Evolutionary conservation across 2,888 invertebrate species (phyloP).

Genomic region (Nebria salina): DNA sequence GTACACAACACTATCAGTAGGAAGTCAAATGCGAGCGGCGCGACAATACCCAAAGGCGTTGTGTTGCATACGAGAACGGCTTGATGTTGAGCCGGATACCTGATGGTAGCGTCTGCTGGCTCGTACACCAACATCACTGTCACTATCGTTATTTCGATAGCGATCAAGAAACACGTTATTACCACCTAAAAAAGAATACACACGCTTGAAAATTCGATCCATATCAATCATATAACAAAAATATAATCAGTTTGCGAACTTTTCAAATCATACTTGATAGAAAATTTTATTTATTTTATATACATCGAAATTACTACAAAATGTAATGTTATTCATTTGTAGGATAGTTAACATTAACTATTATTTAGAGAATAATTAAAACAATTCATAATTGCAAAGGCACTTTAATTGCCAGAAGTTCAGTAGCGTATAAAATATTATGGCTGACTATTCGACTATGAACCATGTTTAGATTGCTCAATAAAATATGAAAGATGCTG

Average conservation of each 20-base stretch:
- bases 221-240: too few relatives aligned
- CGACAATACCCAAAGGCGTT: constrained; percentile 67
- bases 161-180: constrained; percentile 72
- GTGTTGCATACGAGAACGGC: constrained; percentile 73
- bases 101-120: constrained; percentile 67
- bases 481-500: background rate
- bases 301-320: too few relatives aligned
- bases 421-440: background rate
- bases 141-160: constrained; percentile 73
- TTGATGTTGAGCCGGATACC: constrained; percentile 65
- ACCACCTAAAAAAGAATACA: constrained; percentile 63
- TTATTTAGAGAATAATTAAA: too few relatives aligned
- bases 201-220: too few relatives aligned
- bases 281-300: too few relatives aligned
- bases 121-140: constrained; percentile 70
- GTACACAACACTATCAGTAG: constrained; percentile 78
- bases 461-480: background rate
- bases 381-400: background rate
- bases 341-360: too few relatives aligned
- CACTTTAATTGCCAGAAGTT: background rate
- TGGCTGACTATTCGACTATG: too few relatives aligned
- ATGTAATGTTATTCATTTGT: too few relatives aligned
- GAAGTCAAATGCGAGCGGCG: constrained; percentile 77
- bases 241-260: too few relatives aligned
- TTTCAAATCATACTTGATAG: too few relatives aligned